These are phyloP conservation scores for Percopsis omiscomaycus DNA, from an alignment of 2,797 vertebrate species.

Conservation along the genomic window DNA sequence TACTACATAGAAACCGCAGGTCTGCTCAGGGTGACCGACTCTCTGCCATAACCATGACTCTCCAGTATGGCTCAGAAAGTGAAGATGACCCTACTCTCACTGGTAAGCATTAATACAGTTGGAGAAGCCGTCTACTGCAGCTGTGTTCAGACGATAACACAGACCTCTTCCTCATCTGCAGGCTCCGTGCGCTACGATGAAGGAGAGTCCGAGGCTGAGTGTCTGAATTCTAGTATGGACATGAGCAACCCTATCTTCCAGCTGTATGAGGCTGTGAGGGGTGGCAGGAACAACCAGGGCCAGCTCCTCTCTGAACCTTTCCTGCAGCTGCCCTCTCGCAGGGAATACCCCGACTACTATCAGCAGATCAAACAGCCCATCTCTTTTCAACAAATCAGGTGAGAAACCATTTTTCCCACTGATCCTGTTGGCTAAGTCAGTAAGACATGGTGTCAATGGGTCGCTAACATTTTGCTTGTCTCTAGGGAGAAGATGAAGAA, in stretches of 20 bases:
- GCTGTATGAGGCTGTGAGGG: slow-evolving; percentile 91
- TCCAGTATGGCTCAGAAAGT: slow-evolving; percentile 96
- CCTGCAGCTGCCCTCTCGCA: slow-evolving; percentile 92
- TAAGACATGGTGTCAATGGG: background rate
- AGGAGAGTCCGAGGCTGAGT: slow-evolving; percentile 92
- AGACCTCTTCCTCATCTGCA: slow-evolving; percentile 43
- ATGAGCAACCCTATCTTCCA: slow-evolving; percentile 91
- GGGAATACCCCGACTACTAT: slow-evolving; percentile 98
- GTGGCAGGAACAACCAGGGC: slow-evolving; percentile 91
- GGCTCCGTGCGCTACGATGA: slow-evolving; percentile 92
- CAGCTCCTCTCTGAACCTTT: slow-evolving; percentile 94
- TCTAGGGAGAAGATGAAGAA: slow-evolving; percentile 92
- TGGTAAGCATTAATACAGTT: slow-evolving; percentile 71
- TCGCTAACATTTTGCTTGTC: background rate
- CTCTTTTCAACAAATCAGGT: slow-evolving; percentile 93
- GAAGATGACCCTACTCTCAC: slow-evolving; percentile 93
- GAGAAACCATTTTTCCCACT: background rate
- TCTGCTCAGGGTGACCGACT: slow-evolving; percentile 92
- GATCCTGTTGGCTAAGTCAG: background rate
- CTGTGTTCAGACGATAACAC: background rate
- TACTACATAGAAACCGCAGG: slow-evolving; percentile 86
- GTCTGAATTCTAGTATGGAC: slow-evolving; percentile 92
- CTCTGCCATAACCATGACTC: slow-evolving; percentile 88
- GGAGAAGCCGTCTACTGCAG: background rate
- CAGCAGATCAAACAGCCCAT: slow-evolving; percentile 96